These are phyloP conservation scores for Copsychus sechellarum DNA, from an alignment of 2,113 vertebrate genomes.

Conservation along the genomic window DNA sequence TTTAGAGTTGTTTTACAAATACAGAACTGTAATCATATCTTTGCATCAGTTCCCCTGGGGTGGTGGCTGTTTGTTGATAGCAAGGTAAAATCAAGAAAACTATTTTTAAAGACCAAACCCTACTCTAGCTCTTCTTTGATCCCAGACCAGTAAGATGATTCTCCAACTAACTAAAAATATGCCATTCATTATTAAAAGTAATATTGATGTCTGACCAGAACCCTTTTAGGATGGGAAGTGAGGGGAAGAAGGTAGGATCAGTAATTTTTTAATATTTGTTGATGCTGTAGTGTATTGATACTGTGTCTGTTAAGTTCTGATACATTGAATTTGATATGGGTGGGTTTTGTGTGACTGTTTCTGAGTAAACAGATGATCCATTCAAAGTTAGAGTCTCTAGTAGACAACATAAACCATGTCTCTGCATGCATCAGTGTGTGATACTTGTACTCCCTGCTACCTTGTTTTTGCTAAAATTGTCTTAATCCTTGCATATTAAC, in stretches of 20 bases:
- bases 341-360: background rate
- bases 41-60: background rate
- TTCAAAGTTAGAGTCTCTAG: background rate
- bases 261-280: background rate
- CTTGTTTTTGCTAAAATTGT: background rate
- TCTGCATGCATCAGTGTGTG: background rate
- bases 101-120: background rate
- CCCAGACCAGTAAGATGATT: background rate
- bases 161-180: background rate
- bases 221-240: background rate
- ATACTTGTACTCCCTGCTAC: background rate
- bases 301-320: background rate
- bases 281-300: background rate
- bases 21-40: background rate
- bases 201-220: background rate
- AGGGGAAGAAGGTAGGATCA: background rate
- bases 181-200: background rate
- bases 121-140: background rate
- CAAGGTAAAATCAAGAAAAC: background rate
- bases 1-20: background rate
- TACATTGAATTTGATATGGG: background rate
- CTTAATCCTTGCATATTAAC: background rate
- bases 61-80: background rate
- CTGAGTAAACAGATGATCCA: background rate
- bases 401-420: background rate